Conservation (phyloP, 2,113 vertebrate genomes). For the Salvelinus namaycush region DNA sequence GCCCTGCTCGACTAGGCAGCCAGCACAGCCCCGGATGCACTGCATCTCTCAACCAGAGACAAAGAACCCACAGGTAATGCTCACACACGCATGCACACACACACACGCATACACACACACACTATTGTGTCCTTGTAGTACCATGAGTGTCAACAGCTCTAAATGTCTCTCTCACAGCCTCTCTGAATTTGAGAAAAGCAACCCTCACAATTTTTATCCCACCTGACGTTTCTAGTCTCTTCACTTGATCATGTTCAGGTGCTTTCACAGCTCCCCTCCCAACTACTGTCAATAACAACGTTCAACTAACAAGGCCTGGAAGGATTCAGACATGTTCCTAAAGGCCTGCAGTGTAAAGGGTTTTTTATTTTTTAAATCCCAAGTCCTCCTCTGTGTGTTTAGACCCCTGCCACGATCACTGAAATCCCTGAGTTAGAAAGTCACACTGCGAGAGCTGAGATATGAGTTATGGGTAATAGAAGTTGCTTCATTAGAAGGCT, state of each 20-base stretch:
- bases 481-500: conserved; percentile 63
- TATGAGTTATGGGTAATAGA: conserved; percentile 55
- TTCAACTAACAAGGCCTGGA: conserved; percentile 42
- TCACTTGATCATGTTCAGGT: conserved; percentile 32
- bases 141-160: not conserved
- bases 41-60: conserved; percentile 94
- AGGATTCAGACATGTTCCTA: conserved; percentile 45
- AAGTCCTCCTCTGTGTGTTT: conserved; percentile 3
- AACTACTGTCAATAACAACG: conserved; percentile 33
- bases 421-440: conserved; percentile 30
- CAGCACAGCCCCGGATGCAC: conserved; percentile 94
- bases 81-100: not conserved
- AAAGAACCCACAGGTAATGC: conserved; percentile 93
- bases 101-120: not conserved
- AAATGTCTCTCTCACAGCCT: not conserved
- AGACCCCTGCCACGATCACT: conserved; percentile 27
- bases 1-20: conserved; percentile 89
- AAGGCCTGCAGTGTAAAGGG: conserved; percentile 48
- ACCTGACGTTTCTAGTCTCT: conserved; percentile 30
- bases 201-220: not conserved
- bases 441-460: not conserved
- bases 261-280: conserved; percentile 33
- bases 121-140: not conserved
- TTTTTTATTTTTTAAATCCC: conserved; percentile 10
- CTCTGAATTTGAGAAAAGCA: no score